Evolutionary conservation across 1,140 invertebrate genomes (phyloP).

Genomic region (Trypoxylus dichotomus): DNA sequence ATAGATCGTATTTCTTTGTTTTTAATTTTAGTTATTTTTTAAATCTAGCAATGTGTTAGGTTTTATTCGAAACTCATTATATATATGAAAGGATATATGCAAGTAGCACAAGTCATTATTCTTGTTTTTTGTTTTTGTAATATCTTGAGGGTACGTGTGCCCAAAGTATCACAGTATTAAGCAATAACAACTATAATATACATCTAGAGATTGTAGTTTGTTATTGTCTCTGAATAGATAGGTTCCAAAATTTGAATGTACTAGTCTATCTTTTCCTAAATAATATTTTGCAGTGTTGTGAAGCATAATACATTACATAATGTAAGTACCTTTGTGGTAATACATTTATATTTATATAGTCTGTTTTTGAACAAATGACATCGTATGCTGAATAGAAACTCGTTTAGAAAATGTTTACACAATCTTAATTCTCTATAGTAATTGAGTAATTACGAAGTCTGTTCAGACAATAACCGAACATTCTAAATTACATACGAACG

Average conservation of each 20-base stretch:
- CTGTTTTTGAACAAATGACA: too few relatives aligned
- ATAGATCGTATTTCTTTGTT: background rate
- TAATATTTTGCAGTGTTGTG: too few relatives aligned
- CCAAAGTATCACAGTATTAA: slow-evolving; percentile 25
- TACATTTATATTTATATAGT: too few relatives aligned
- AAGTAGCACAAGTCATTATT: background rate
- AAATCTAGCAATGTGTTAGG: background rate
- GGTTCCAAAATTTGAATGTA: slow-evolving; percentile 11
- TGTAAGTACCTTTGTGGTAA: too few relatives aligned
- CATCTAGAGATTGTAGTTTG: slow-evolving; percentile 22
- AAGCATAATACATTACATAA: too few relatives aligned
- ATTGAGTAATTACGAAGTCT: too few relatives aligned
- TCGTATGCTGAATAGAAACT: too few relatives aligned
- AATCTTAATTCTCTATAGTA: too few relatives aligned
- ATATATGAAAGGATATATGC: background rate
- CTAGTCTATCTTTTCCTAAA: background rate
- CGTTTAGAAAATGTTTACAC: too few relatives aligned
- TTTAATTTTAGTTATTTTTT: background rate
- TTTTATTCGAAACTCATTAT: background rate
- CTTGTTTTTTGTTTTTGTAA: slow-evolving; percentile 11
- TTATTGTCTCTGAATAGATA: slow-evolving; percentile 23
- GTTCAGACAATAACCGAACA: too few relatives aligned
- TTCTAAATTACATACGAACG: too few relatives aligned
- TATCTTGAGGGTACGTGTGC: slow-evolving; percentile 14
- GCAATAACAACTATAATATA: slow-evolving; percentile 24